Evolutionary conservation across 2,113 vertebrate genomes (phyloP).

Genomic region (Argyrosomus japonicus): DNA sequence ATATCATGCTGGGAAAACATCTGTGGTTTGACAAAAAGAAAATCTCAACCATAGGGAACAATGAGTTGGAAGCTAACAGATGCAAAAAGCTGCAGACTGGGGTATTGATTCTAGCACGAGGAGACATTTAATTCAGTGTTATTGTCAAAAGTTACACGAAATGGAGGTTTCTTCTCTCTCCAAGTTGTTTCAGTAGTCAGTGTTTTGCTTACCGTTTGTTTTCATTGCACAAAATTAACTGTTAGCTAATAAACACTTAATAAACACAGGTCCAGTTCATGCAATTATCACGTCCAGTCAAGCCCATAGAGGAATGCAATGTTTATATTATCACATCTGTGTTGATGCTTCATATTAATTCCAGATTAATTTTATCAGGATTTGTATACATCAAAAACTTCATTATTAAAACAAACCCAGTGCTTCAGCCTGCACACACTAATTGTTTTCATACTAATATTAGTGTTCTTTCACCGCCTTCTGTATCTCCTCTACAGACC

Average conservation of each 20-base stretch:
- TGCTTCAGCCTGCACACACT: neutral
- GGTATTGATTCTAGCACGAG: neutral
- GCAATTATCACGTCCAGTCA: conserved; percentile 18
- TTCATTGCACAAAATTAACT: conserved; percentile 34
- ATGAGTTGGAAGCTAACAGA: neutral
- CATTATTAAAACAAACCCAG: neutral
- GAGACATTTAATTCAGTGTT: neutral
- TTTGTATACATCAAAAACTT: neutral
- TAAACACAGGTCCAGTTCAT: conserved; percentile 21
- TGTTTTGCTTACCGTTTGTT: neutral
- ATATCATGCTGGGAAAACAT: conserved; percentile 13
- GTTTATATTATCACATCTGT: conserved; percentile 32
- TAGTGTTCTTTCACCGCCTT: conserved; percentile 1
- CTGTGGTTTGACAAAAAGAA: conserved; percentile 8
- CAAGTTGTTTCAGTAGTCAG: neutral
- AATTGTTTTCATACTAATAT: neutral
- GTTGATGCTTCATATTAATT: conserved; percentile 5
- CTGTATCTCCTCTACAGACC: conserved; percentile 3
- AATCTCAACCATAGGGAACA: neutral
- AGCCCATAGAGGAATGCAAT: neutral
- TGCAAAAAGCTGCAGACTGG: neutral
- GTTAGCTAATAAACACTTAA: conserved; percentile 48
- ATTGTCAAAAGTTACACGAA: neutral
- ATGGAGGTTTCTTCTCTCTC: neutral
- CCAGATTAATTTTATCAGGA: neutral